Evolutionary conservation across 35 echinoderm and acorn worm genomes (phyloP).

Genomic region (Anneissia japonica): DNA sequence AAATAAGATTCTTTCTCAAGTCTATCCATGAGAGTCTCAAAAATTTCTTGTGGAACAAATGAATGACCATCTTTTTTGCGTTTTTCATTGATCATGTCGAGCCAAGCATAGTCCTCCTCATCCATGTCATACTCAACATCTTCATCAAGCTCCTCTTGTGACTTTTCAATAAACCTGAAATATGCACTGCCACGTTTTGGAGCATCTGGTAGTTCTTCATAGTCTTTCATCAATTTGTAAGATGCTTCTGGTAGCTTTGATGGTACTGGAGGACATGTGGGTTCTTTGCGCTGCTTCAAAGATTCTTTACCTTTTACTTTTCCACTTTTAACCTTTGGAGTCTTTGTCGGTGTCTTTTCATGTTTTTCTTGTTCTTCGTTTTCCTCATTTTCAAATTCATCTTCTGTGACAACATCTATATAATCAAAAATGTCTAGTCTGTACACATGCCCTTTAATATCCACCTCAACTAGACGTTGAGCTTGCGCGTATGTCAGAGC

Average conservation of each 20-base stretch:
- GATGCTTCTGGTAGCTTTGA: conserved; percentile 91
- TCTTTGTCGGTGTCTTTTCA: conserved; percentile 32
- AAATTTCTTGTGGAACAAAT: conserved; percentile 76
- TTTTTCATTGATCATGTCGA: conserved; percentile 92
- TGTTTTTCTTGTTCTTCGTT: conserved; percentile 82
- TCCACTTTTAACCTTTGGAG: conserved; percentile 29
- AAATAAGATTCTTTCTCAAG: conserved; percentile 97
- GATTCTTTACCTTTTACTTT: conserved; percentile 37
- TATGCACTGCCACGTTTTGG: conserved; percentile 66
- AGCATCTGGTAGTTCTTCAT: conserved; percentile 83
- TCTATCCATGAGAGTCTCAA: conserved; percentile 96
- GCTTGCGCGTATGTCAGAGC: conserved; percentile 97
- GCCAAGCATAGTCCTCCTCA: conserved; percentile 95
- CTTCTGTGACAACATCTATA: conserved; percentile 95
- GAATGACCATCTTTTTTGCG: conserved; percentile 38
- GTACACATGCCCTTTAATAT: conserved; percentile 82
- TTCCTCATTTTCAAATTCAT: conserved; percentile 66
- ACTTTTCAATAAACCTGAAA: conserved; percentile 95
- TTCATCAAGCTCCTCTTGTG: conserved; percentile 87
- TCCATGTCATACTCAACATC: conserved; percentile 99
- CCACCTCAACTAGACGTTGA: conserved; percentile 91
- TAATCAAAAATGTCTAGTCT: conserved; percentile 90
- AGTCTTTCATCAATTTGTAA: conserved; percentile 65
- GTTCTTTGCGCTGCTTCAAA: conserved; percentile 60
- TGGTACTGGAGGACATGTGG: conserved; percentile 26